These are phyloP conservation scores for Python bivittatus DNA, from an alignment of 2,113 vertebrate species.

Conservation along the genomic window DNA sequence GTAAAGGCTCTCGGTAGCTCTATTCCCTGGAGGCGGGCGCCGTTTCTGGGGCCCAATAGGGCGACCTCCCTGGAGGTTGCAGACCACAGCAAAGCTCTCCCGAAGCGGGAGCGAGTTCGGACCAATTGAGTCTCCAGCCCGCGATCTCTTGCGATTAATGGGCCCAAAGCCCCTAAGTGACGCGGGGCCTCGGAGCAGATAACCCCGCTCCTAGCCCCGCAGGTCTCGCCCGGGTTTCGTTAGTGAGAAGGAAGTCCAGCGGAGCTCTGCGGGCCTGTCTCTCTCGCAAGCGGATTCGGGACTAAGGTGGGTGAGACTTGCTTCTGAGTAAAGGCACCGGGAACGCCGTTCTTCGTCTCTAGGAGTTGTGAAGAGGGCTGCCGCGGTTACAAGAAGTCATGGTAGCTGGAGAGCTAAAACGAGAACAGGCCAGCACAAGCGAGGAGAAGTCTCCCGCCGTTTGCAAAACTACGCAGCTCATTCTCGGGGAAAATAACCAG, in stretches of 20 bases:
- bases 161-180: background rate
- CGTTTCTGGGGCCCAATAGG: background rate
- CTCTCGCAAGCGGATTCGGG: background rate
- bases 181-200: background rate
- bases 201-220: background rate
- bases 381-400: background rate
- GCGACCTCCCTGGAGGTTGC: background rate
- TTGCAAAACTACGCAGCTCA: background rate
- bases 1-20: background rate
- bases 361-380: background rate
- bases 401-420: background rate
- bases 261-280: background rate
- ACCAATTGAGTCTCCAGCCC: background rate
- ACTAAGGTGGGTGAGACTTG: background rate
- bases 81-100: background rate
- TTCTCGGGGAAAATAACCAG: background rate
- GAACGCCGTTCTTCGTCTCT: background rate
- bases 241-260: background rate
- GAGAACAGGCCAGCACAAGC: background rate
- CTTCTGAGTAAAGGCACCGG: background rate
- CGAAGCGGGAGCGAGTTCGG: background rate
- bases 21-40: background rate
- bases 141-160: background rate
- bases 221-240: background rate
- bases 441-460: background rate